Conservation (phyloP, 2,797 vertebrate genomes). For the Halcyon badia region DNA sequence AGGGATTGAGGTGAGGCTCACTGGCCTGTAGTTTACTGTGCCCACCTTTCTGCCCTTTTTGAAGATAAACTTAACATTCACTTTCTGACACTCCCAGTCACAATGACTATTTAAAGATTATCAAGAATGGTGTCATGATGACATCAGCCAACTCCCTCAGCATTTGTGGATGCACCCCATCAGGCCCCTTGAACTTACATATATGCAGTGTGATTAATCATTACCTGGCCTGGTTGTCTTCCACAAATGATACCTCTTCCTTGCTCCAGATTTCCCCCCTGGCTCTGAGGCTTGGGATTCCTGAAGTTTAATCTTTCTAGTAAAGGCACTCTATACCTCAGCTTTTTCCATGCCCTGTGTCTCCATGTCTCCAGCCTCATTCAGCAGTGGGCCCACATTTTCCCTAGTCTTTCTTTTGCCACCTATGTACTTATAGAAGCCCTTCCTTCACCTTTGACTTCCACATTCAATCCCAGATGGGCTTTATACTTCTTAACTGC, state of each 20-base stretch:
- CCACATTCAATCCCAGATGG: neutral
- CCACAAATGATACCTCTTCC: neutral
- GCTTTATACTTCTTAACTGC: neutral
- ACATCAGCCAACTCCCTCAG: neutral
- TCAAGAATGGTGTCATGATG: neutral
- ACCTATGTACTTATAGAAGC: neutral
- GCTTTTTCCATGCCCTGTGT: neutral
- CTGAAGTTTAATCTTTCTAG: neutral
- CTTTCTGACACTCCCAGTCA: neutral
- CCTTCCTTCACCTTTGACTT: neutral
- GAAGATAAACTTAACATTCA: neutral
- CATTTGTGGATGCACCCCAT: neutral
- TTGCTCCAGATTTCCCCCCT: neutral
- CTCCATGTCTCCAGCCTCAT: fast-evolving
- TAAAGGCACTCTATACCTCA: neutral
- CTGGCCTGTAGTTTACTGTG: neutral
- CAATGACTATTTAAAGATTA: neutral
- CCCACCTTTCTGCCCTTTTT: neutral
- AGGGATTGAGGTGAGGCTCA: neutral
- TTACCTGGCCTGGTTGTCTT: neutral
- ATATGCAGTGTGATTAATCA: neutral
- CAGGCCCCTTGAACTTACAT: neutral
- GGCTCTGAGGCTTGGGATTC: neutral
- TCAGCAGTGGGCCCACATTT: neutral
- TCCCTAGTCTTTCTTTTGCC: neutral